Conservation (phyloP, 2,797 vertebrate genomes). For the Chaetophractus vellerosus region DNA sequence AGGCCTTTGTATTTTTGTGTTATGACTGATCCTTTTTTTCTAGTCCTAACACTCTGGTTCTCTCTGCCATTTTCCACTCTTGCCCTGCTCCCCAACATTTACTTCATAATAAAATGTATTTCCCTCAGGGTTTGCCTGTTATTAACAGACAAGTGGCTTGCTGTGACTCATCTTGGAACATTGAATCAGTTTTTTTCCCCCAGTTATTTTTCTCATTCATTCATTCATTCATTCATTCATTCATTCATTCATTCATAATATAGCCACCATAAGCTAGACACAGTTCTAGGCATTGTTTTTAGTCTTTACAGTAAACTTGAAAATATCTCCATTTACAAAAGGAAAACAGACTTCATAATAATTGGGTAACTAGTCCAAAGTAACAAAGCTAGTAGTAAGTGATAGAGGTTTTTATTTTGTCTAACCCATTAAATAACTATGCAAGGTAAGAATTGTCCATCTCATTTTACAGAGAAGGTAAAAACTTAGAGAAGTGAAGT, state of each 20-base stretch:
- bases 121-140: background rate
- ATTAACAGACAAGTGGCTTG: background rate
- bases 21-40: slow-evolving; percentile 36
- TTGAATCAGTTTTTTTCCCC: background rate
- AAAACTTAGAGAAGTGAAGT: background rate
- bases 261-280: background rate
- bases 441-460: background rate
- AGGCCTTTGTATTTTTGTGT: background rate
- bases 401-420: background rate
- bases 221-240: slow-evolving; percentile 1
- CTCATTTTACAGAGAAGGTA: background rate
- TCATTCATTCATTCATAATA: background rate
- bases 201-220: background rate
- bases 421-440: background rate
- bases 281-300: slow-evolving; percentile 1
- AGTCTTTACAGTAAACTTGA: slow-evolving; percentile 19
- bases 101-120: background rate
- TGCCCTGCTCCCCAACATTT: background rate
- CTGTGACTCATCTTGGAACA: background rate
- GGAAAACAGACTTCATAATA: background rate
- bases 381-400: background rate
- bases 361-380: background rate
- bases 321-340: slow-evolving; percentile 28
- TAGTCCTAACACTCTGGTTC: background rate
- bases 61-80: background rate